Evolutionary conservation across 2,113 vertebrate genomes (phyloP).

Genomic region (Dipodomys stephensi): DNA sequence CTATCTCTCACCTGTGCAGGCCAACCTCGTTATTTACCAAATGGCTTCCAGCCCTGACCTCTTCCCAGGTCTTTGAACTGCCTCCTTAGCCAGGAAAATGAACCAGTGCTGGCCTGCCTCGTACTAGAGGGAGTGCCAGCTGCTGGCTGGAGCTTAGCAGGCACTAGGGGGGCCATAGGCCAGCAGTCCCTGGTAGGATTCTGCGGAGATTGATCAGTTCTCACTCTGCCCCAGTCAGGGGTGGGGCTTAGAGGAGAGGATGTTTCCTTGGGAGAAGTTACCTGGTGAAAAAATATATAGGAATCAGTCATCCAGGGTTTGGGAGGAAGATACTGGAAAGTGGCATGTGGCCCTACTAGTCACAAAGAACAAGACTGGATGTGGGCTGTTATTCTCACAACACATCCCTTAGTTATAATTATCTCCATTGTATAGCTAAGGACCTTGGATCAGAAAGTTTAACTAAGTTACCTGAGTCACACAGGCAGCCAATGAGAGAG

Average conservation of each 20-base stretch:
- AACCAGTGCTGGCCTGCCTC: not conserved
- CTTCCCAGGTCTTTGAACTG: constrained; percentile 49
- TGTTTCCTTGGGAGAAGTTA: not conserved
- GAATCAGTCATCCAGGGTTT: not conserved
- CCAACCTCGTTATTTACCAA: constrained; percentile 57
- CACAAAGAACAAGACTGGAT: not conserved
- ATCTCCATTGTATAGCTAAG: not conserved
- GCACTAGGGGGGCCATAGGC: not conserved
- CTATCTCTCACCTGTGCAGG: constrained; percentile 47
- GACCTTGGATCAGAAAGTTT: not conserved
- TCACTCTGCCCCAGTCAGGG: not conserved
- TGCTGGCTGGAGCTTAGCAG: not conserved
- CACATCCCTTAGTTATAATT: not conserved
- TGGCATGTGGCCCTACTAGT: not conserved
- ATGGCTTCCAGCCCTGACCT: constrained; percentile 52
- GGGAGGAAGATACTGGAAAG: not conserved
- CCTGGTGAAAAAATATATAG: not conserved
- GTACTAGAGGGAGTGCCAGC: not conserved
- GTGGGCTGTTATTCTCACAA: not conserved
- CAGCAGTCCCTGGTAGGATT: not conserved
- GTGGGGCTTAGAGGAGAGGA: not conserved
- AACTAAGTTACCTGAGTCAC: not conserved
- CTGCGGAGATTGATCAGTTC: not conserved
- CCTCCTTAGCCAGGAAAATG: constrained; percentile 53
- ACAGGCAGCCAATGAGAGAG: not conserved